Evolutionary conservation across 2,888 invertebrate species (phyloP), one percentile per base, ranked within the genome.

Genomic region (Acanthosoma haemorrhoidale): DNA sequence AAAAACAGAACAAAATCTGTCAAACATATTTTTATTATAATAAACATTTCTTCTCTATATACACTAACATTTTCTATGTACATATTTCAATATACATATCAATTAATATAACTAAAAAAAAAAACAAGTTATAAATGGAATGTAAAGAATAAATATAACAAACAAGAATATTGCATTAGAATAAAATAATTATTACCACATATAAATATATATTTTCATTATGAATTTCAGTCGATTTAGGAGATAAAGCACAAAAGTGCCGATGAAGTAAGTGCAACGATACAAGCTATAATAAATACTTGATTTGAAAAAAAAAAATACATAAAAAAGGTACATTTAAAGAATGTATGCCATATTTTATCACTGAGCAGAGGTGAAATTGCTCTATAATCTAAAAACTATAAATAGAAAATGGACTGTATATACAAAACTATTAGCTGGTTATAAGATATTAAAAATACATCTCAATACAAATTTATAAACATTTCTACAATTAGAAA

Each of bases 401-500:
- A 51, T 25, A 51, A 51, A 51, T 51, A 51, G 21, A 51, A 51
- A 51, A 51, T n/a, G 29, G 51, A 51, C 29, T 51, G 29, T 51
- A 51, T 51, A 25, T 51, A 51, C 51, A 51, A 51, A 51, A 25
- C 29, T 51, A 51, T 51, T 51, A 51, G 25, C 8, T 51, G 51
- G 29, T 51, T n/a, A 51, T 21, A 51, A 21, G 21, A 61, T 61
- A 61, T 61, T 34, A 61, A 61, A 61, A 61, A 61, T 61, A 61
- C 36, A 61, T 36, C 21, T 61, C 18, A 15, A 38, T 61, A 61
- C 34, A 36, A 61, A 36, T 61, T 61, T 61, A 61, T 61, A 34
- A 61, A 61, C 61, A 61, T 61, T 61, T 36, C 61, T 36, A 36
- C n/a, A 36, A 61, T 61, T 38, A 61, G 21, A 61, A 61, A 61